Evolutionary conservation across 1,140 invertebrate species (phyloP), one percentile per base, ranked within the genome.

Genomic region (Sycophaga agraensis): DNA sequence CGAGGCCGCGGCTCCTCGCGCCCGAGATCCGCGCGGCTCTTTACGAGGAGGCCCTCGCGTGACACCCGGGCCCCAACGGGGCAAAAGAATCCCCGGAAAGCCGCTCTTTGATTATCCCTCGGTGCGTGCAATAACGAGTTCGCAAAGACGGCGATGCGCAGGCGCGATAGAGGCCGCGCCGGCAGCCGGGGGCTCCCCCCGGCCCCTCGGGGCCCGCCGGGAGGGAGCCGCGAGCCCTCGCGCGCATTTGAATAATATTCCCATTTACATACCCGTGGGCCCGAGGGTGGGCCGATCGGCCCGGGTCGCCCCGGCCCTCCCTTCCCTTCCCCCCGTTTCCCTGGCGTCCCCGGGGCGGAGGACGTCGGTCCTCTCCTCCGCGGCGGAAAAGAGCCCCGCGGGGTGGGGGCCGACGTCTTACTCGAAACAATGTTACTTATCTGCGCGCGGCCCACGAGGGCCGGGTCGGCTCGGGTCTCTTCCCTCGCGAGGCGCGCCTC

Each of bases 391-490:
- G 11, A 31, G 28, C 5, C 11, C 11, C 28, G 28, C 28, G 28
- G 28, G 28, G 28, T 31, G 28, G 11, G 28, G 11, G 28, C 5
- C 76, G 75, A 80, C 69, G 73, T 80, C 78, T 81, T 77, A 79
- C 76, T 80, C 72, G 77, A 79, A 80, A 81, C 77, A 80, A 79
- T 81, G 77, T 80, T 76, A 71, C 72, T 69, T 72, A 28, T 57
- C 60, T 34, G 28, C 5, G 28, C 28, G 11, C 28, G 31, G 2
- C 40, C 2, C 31, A 31, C 28, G 24, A n/a, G n/a, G n/a, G n/a
- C n/a, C 28, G 11, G 11, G 28, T 11, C 5, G 11, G 5, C 28
- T 31, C 28, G 28, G 11, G 14, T 35, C 48, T 50, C 34, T 28
- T 50, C 34, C 31, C 48, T 50, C 31, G 24, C 17, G 17, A 22